These are phyloP conservation scores for Orthosia incerta DNA, from an alignment of 2,888 invertebrate species.

Conservation along the genomic window DNA sequence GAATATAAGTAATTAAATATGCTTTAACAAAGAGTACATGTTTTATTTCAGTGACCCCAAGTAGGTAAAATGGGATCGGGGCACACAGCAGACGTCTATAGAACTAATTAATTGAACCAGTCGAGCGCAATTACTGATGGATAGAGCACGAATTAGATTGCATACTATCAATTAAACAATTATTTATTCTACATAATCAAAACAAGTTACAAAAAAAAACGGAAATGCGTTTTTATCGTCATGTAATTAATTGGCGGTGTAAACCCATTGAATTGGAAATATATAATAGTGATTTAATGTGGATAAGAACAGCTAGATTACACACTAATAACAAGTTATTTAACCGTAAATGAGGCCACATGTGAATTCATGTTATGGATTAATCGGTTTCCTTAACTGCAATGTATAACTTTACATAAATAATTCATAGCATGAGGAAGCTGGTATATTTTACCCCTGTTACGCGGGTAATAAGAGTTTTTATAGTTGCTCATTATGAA, in stretches of 20 bases:
- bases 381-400: slow-evolving; percentile 3
- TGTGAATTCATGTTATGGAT: background rate
- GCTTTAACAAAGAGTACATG: background rate
- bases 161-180: background rate
- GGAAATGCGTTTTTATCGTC: slow-evolving; percentile 41
- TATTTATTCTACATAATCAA: slow-evolving; percentile 30
- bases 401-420: slow-evolving; percentile 2
- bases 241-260: slow-evolving; percentile 11
- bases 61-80: no score
- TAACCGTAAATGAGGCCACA: slow-evolving; percentile 22
- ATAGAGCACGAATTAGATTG: background rate
- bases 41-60: background rate
- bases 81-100: background rate
- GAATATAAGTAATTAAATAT: background rate
- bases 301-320: slow-evolving; percentile 12
- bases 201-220: slow-evolving; percentile 14
- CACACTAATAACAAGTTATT: slow-evolving; percentile 23
- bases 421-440: slow-evolving; percentile 9
- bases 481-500: background rate
- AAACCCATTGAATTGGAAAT: slow-evolving; percentile 15
- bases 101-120: slow-evolving; percentile 19
- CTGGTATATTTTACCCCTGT: background rate
- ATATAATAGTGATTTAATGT: slow-evolving; percentile 19
- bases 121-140: slow-evolving; percentile 1
- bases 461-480: background rate